Conservation (phyloP, 1,140 invertebrate species). For the Macrobrachium rosenbergii region DNA sequence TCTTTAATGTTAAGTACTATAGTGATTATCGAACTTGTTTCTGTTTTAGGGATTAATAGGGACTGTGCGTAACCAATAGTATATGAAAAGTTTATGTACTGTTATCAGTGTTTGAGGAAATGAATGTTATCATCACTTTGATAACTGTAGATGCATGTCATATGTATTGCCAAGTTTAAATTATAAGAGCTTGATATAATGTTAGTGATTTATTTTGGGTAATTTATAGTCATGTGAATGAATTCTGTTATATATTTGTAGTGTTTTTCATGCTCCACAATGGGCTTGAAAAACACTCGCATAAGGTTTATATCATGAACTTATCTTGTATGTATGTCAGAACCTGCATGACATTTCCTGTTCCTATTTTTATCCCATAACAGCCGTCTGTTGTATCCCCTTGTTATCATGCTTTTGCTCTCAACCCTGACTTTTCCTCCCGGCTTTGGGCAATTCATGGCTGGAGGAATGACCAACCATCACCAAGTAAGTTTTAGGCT, state of each 20-base stretch:
- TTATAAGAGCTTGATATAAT: background rate
- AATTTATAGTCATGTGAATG: background rate
- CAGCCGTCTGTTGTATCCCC: conserved; percentile 66
- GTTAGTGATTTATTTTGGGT: background rate
- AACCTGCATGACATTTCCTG: background rate
- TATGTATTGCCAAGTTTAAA: no score
- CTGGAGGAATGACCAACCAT: conserved; percentile 61
- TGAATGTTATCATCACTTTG: no score
- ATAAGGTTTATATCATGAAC: no score
- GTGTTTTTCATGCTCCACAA: background rate
- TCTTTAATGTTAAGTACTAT: no score
- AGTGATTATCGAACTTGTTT: no score
- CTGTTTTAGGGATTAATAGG: no score
- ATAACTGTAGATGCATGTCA: no score
- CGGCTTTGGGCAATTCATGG: conserved; percentile 64
- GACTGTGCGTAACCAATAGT: no score
- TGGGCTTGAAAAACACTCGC: no score
- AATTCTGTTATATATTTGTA: background rate
- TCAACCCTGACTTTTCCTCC: conserved; percentile 62
- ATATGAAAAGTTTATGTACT: no score
- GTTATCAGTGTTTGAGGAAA: no score
- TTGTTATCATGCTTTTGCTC: conserved; percentile 61
- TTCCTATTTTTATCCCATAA: conserved; percentile 33
- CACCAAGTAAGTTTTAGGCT: conserved; percentile 57
- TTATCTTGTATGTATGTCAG: no score